A percentile compares a stretch with the other conserved stretches of the same genome.
Conservation (phyloP, 2,888 invertebrate species). For the Papilio demoleus region DNA sequence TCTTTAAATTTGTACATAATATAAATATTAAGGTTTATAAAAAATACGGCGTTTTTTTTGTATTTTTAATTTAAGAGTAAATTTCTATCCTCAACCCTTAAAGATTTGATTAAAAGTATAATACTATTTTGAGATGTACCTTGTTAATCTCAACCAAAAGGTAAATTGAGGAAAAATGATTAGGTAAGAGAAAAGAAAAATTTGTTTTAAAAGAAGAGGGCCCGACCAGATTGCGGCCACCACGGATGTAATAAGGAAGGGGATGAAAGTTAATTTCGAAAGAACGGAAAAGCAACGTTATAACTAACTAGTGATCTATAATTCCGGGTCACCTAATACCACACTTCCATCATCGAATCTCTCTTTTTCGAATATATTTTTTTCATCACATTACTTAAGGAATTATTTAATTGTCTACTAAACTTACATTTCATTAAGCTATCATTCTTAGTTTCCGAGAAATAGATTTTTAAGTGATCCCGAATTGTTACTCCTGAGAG, state of each 20-base stretch:
- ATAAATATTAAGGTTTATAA: background rate
- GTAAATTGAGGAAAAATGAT: slow-evolving; percentile 28
- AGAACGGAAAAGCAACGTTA: slow-evolving; percentile 15
- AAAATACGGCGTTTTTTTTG: background rate
- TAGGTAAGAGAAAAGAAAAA: slow-evolving; percentile 24
- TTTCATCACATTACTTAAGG: too few species aligned
- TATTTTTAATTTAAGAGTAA: slow-evolving; percentile 5
- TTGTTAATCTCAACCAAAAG: slow-evolving; percentile 20
- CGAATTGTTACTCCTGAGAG: too few species aligned
- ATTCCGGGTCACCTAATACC: too few species aligned
- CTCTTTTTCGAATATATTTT: too few species aligned
- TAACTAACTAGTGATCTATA: background rate
- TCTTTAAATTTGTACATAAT: too few species aligned
- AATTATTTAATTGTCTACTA: too few species aligned
- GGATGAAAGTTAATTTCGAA: slow-evolving; percentile 25
- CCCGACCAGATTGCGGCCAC: slow-evolving; percentile 25
- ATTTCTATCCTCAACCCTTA: slow-evolving; percentile 5
- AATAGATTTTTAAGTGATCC: too few species aligned
- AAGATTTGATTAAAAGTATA: slow-evolving; percentile 25
- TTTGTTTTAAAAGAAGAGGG: slow-evolving; percentile 17
- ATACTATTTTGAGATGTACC: slow-evolving; percentile 10
- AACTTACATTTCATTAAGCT: too few species aligned
- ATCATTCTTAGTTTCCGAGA: too few species aligned
- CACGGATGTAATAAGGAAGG: slow-evolving; percentile 32
- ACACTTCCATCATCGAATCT: too few species aligned